Evolutionary conservation across 2,888 invertebrate genomes (phyloP).

Genomic region (Hydropsyche betteni): DNA sequence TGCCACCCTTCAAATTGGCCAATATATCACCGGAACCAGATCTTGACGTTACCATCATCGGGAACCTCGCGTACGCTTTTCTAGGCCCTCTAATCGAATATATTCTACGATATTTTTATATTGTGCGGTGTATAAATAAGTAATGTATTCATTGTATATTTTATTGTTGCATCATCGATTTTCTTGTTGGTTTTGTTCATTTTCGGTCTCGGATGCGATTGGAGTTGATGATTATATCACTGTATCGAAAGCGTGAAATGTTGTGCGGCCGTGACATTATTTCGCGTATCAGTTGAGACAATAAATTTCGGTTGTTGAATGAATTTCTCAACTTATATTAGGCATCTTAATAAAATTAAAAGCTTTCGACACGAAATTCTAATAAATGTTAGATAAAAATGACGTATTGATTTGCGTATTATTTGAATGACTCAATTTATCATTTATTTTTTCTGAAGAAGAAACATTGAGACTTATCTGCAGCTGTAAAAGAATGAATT

Average conservation of each 20-base stretch:
- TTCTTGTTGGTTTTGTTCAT: background rate
- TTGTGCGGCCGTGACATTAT: constrained; percentile 23
- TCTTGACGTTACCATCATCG: constrained; percentile 26
- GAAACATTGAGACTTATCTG: background rate
- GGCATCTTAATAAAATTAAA: no score
- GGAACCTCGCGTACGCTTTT: background rate
- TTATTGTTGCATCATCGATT: background rate
- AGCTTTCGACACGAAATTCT: background rate
- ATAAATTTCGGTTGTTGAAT: constrained; percentile 12
- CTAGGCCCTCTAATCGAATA: no score
- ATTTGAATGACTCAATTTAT: background rate
- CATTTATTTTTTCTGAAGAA: background rate
- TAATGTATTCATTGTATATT: background rate
- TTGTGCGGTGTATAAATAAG: no score
- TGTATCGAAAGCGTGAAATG: constrained; percentile 2
- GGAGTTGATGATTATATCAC: constrained; percentile 7
- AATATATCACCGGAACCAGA: constrained; percentile 32
- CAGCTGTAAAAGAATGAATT: background rate
- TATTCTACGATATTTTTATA: no score
- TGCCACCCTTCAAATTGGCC: constrained; percentile 33
- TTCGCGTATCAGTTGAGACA: constrained; percentile 1
- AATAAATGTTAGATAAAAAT: background rate
- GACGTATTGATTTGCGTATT: background rate
- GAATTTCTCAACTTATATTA: background rate
- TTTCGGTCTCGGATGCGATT: background rate